Base-by-base conservation (phyloP, 2,888 invertebrate genomes). In the Empis stercorea region DNA sequence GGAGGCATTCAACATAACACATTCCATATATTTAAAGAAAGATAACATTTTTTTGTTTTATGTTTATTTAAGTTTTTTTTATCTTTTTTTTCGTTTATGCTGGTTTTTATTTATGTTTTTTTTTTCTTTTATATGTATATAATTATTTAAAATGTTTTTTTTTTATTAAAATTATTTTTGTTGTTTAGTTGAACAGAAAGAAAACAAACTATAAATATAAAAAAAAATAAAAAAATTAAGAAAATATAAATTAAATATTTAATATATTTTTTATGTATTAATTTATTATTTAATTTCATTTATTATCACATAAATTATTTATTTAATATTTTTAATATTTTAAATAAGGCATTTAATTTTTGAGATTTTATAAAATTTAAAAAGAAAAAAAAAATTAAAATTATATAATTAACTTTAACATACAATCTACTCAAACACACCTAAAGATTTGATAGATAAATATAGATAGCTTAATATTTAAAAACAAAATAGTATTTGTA, bases 1-100 rank as follows among this genome's bases (percentile, higher is more conserved):
- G 56, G 55, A 57, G 54, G 57, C 58, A 59, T 57, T 57, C 58
- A 57, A 59, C 58, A 59, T 59, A 57, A 57, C 55, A 55, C 56
- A 57, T 57, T 55, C 58, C 56, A 55, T 40, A 23, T 40, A 56
- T 57, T 56, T 57, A 55, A 54, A 54, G 54, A 57, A 54, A 51
- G 52, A 53, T 53, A 53, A 48, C 37, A 47, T 52, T 50, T 50
- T 48, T 40, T 37, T 47, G 47, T 17, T 32, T 44, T 40, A 34
- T 44, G 38, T 43, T 15, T 39, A n/a, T n/a, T 16, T 37, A 17
- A 41, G 40, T 30, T 43, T 43, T 41, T 16, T 2, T 27, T 40
- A 14, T 40, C 5, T 40, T 23, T 23, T 20, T 14, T 13, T 40
- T 39, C 37, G 15, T 37, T 46, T 43, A 11, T 40, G 16, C 38